phyloP scores from a whole-genome alignment of 2,888 invertebrate species.

The Macrostomum cliftonense region DNA sequence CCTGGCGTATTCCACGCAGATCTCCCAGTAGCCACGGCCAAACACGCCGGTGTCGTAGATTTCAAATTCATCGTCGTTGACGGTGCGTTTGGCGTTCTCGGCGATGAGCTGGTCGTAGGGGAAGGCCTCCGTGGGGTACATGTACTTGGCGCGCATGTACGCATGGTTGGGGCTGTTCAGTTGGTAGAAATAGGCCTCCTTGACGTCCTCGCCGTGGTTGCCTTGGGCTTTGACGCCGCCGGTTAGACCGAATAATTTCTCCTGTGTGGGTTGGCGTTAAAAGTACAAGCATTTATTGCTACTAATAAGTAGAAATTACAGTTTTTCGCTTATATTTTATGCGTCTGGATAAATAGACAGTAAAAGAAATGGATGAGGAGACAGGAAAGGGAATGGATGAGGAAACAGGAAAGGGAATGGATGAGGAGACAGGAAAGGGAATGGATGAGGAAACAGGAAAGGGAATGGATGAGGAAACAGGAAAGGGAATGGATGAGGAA shows the following conservation, averaged over 20 bases:
- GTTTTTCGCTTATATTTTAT: no score
- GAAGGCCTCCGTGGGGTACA: constrained; percentile 30
- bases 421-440: no score
- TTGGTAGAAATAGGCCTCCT: constrained; percentile 35
- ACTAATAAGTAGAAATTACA: no score
- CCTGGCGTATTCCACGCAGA: constrained; percentile 32
- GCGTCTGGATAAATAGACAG: no score
- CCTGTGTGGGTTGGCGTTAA: constrained; percentile 24
- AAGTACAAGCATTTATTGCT: no score
- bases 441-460: no score
- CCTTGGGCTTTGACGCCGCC: constrained; percentile 22
- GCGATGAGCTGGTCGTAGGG: constrained; percentile 25
- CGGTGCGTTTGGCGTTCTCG: constrained; percentile 18
- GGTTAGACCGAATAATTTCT: constrained; percentile 33
- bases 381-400: no score
- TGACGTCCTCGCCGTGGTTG: constrained; percentile 39
- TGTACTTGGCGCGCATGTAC: constrained; percentile 34
- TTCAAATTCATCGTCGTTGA: constrained; percentile 28
- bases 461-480: no score
- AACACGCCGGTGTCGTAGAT: constrained; percentile 29
- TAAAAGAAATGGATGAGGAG: no score
- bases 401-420: not conserved
- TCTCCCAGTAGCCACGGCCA: constrained; percentile 27
- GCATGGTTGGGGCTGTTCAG: constrained; percentile 31
- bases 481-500: no score